These are phyloP conservation scores for Apus apus DNA, from an alignment of 2,113 vertebrate genomes.

Conservation along the genomic window DNA sequence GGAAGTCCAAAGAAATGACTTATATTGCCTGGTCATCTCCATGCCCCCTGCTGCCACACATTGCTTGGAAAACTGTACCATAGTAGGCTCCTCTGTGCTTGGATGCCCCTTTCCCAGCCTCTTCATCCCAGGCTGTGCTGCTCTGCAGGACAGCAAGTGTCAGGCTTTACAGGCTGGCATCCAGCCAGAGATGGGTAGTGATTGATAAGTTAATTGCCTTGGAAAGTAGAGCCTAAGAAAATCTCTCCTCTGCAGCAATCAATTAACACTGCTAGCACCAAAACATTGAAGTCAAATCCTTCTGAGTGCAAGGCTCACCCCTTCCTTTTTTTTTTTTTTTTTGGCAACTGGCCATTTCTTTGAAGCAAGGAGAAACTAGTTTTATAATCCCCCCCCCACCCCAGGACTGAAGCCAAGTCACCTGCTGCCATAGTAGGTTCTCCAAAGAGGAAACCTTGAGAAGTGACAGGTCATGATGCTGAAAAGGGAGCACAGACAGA, in stretches of 20 bases:
- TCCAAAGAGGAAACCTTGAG: neutral
- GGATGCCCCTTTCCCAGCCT: neutral
- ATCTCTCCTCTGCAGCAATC: neutral
- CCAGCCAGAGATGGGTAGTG: neutral
- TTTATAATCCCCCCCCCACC: neutral
- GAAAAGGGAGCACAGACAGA: neutral
- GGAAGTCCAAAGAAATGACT: neutral
- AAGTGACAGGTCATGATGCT: neutral
- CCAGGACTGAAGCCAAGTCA: neutral
- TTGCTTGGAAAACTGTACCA: neutral
- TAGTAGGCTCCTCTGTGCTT: rapidly evolving
- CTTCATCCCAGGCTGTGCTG: neutral
- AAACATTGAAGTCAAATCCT: neutral
- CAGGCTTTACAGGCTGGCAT: neutral
- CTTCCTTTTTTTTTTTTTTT: neutral
- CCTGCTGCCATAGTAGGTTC: neutral
- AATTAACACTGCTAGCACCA: neutral
- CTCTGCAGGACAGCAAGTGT: neutral
- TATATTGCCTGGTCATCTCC: neutral
- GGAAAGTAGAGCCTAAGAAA: neutral
- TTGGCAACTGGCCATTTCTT: rapidly evolving
- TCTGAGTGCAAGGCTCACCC: rapidly evolving
- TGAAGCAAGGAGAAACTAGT: neutral
- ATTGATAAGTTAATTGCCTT: neutral
- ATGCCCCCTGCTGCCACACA: rapidly evolving